Evolutionary conservation across 2,113 vertebrate genomes (phyloP).

Genomic region (Phycodurus eques): DNA sequence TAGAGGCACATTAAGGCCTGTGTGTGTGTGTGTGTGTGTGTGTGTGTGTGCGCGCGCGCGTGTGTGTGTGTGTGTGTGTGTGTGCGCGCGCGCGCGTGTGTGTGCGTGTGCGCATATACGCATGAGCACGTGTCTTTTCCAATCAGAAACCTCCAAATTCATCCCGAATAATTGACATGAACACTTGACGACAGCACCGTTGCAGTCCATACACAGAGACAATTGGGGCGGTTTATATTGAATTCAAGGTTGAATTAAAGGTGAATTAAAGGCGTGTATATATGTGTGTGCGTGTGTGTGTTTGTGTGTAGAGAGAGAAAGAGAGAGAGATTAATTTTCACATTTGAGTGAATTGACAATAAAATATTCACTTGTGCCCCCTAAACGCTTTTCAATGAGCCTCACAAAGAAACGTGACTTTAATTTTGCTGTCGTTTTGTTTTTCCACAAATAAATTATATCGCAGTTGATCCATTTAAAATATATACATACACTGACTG

Average conservation of each 20-base stretch:
- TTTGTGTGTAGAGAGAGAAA: too few relatives aligned
- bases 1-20: constrained; percentile 27
- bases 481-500: not conserved
- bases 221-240: not conserved
- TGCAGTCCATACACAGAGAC: not conserved
- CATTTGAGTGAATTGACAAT: constrained; percentile 14
- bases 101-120: not conserved
- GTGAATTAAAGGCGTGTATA: too few relatives aligned
- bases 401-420: not conserved
- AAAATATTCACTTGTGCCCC: constrained; percentile 23
- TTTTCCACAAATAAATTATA: not conserved
- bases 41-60: constrained; percentile 4
- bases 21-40: not conserved
- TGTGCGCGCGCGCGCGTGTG: not conserved
- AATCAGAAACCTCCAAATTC: constrained; percentile 26
- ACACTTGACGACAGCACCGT: not conserved
- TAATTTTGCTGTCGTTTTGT: not conserved
- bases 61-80: not conserved
- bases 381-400: constrained; percentile 13
- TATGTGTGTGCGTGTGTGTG: too few relatives aligned
- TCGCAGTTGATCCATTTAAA: not conserved
- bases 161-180: constrained; percentile 1
- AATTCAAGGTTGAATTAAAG: not conserved
- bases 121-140: not conserved
- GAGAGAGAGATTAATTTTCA: constrained; percentile 37